These are phyloP conservation scores for Lasioglossum morio DNA, from an alignment of 2,888 invertebrate species.

Conservation along the genomic window DNA sequence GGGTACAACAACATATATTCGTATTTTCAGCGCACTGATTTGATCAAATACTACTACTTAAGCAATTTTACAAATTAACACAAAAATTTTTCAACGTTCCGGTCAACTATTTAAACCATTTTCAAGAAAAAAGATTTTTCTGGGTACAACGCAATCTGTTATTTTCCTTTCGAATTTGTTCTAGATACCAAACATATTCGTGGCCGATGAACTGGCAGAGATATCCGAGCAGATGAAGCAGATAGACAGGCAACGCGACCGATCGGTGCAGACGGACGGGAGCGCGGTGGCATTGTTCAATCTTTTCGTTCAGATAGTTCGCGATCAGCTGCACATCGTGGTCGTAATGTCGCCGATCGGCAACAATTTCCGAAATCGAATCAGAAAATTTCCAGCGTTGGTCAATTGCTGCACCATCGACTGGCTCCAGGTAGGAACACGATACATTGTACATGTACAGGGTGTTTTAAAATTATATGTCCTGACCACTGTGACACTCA, in stretches of 20 bases:
- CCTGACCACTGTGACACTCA: too few species aligned
- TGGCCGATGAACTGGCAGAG: constrained; percentile 94
- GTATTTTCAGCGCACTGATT: too few species aligned
- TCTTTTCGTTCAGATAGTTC: constrained; percentile 94
- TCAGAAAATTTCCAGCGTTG: constrained; percentile 96
- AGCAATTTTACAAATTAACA: too few species aligned
- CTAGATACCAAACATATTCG: constrained; percentile 93
- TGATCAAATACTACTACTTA: too few species aligned
- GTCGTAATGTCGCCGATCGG: constrained; percentile 97
- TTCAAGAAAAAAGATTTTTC: too few species aligned
- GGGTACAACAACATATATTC: too few species aligned
- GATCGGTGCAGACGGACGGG: constrained; percentile 95
- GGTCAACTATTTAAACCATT: too few species aligned
- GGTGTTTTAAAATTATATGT: too few species aligned
- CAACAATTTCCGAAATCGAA: constrained; percentile 91
- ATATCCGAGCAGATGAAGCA: constrained; percentile 96
- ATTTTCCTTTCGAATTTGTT: not conserved
- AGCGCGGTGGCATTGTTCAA: constrained; percentile 95
- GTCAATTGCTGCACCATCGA: constrained; percentile 98
- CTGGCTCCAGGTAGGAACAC: constrained; percentile 91
- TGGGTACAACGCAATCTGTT: not conserved
- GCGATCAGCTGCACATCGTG: constrained; percentile 95
- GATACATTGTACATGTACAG: too few species aligned
- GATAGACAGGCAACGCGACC: constrained; percentile 95
- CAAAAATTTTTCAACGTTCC: too few species aligned